Evolutionary conservation across 2,888 invertebrate genomes (phyloP).

Genomic region (Rhabditoides inermis): DNA sequence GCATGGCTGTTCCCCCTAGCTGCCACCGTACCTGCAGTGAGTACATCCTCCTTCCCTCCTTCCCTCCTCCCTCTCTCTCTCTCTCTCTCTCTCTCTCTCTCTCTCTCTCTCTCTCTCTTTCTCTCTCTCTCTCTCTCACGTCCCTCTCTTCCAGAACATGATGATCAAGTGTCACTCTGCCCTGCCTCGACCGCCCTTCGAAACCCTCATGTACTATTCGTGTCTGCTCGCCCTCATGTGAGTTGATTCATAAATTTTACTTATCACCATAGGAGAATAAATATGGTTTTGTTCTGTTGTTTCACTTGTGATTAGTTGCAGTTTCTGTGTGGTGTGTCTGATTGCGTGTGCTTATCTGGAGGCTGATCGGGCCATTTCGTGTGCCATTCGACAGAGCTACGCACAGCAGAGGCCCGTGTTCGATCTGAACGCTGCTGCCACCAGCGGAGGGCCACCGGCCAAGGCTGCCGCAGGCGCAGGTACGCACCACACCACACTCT

Average conservation of each 20-base stretch:
- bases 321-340: conserved; percentile 51
- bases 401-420: conserved; percentile 13
- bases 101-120: conserved; percentile 44
- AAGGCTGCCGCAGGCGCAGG: too few relatives aligned
- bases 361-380: conserved; percentile 48
- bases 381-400: conserved; percentile 36
- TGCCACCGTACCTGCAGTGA: conserved; percentile 62
- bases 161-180: conserved; percentile 66
- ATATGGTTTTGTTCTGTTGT: neutral
- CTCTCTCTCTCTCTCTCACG: conserved; percentile 2
- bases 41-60: conserved; percentile 58
- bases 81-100: conserved; percentile 51
- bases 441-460: too few relatives aligned
- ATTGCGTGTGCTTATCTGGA: conserved; percentile 52
- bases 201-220: conserved; percentile 64
- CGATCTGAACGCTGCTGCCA: conserved; percentile 9
- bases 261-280: neutral
- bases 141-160: too few relatives aligned
- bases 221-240: conserved; percentile 51
- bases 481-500: too few relatives aligned
- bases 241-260: conserved; percentile 10
- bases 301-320: conserved; percentile 16
- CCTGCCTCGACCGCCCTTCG: conserved; percentile 71
- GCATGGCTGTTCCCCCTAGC: conserved; percentile 62
- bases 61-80: conserved; percentile 46